A percentile compares a stretch with the other conserved stretches of the same genome.
phyloP scores from a whole-genome alignment of 1,140 invertebrate genomes.

The Oncopodura yosiiana region DNA sequence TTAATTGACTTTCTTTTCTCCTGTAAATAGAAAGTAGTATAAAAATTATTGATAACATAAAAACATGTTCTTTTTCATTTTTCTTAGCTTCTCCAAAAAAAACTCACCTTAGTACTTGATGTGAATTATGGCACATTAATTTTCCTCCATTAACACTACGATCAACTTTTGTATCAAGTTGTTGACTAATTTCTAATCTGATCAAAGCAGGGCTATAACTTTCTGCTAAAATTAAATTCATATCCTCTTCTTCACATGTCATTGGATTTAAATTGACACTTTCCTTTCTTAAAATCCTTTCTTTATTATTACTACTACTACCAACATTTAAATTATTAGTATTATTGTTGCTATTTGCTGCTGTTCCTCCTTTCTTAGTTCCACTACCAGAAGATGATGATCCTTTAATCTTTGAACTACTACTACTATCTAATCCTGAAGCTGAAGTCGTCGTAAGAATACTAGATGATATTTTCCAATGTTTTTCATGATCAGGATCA shows the following conservation, averaged over 20 bases:
- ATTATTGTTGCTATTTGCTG: not conserved
- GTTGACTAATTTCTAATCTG: conserved; percentile 55
- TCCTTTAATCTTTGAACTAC: no score
- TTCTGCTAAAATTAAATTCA: conserved; percentile 17
- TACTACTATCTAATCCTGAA: not conserved
- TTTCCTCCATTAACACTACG: conserved; percentile 46
- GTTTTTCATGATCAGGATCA: conserved; percentile 23
- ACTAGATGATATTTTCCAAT: not conserved
- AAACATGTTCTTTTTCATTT: not conserved
- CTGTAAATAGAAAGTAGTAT: conserved; percentile 30
- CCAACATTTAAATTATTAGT: not conserved
- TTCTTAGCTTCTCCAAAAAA: not conserved
- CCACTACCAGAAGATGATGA: no score
- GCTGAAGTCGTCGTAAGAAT: not conserved
- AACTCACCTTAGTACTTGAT: conserved; percentile 36
- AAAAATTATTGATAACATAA: not conserved
- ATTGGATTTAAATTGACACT: conserved; percentile 20
- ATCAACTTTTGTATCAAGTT: conserved; percentile 68
- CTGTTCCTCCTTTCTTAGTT: no score
- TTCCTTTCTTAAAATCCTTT: conserved; percentile 6
- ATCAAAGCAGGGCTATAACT: conserved; percentile 35
- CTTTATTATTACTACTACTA: not conserved
- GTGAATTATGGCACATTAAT: conserved; percentile 39
- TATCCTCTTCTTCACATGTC: conserved; percentile 34
- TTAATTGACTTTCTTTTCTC: conserved; percentile 40